Percentiles rank a stretch among this genome's conserved stretches.
Conservation (phyloP, 2,797 vertebrate species). For the Pangasius krempfi region DNA sequence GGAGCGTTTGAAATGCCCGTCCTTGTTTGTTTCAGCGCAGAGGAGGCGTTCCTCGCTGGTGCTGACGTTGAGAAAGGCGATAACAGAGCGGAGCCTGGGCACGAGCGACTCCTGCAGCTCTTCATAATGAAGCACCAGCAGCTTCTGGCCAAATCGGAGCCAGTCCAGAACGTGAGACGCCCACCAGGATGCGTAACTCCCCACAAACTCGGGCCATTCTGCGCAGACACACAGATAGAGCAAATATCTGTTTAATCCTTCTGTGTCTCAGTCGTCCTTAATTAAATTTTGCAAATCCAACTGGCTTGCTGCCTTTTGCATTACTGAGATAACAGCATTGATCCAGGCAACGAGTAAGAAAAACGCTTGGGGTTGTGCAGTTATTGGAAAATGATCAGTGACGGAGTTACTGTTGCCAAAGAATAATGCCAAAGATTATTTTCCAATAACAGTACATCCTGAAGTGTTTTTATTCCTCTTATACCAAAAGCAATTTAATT, state of each 20-base stretch:
- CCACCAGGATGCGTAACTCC: constrained; percentile 97
- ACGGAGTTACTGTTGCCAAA: not conserved
- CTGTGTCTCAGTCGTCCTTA: not conserved
- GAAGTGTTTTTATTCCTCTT: not conserved
- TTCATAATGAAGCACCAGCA: constrained; percentile 91
- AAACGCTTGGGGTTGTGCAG: not conserved
- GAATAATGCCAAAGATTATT: not conserved
- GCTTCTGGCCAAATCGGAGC: constrained; percentile 85
- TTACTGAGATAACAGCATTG: constrained; percentile 12
- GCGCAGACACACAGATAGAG: not conserved
- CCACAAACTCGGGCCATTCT: constrained; percentile 98
- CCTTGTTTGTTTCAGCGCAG: constrained; percentile 92
- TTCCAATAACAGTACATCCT: not conserved
- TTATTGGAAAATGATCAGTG: not conserved
- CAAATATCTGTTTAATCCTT: not conserved
- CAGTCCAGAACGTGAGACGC: constrained; percentile 92
- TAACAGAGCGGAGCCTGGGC: constrained; percentile 83
- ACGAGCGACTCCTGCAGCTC: constrained; percentile 85
- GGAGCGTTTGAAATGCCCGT: constrained; percentile 90
- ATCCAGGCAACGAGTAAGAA: not conserved
- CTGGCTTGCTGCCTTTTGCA: not conserved
- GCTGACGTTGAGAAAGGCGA: constrained; percentile 83
- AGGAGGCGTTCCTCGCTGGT: constrained; percentile 88
- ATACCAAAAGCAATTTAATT: not conserved
- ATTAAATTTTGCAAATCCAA: constrained; percentile 2